Evolutionary conservation across 2,888 invertebrate genomes (phyloP), one percentile per base, ranked within the genome.

Genomic region (Psococerastis gibbosa): DNA sequence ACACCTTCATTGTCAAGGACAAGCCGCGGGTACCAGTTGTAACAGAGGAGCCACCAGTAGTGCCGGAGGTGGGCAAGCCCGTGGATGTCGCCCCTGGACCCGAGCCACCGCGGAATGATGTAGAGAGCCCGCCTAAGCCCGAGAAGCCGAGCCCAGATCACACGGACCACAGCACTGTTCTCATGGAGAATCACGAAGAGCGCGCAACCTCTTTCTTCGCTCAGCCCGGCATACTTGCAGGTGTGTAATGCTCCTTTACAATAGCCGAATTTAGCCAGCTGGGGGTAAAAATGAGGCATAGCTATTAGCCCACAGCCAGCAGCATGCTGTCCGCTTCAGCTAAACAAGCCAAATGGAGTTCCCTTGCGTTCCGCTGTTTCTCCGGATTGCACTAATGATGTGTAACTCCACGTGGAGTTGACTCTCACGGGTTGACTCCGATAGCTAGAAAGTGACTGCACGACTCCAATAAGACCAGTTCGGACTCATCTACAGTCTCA

Each of bases 221-320:
- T 54, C 89, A 89, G 67, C 89, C 89, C 32, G 89, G 88, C 63
- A 88, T 89, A 52, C 71, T 89, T 57, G 89, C 88, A 63, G 89
- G 89, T 89, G 59, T 58, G 61, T 57, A 43, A 42, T 31, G 20
- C 32, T 17, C 2, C 6, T 9, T n/a, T 41, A 32, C 42, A 42
- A 8, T 9, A 15, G 11, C 17, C 20, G 11, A 15, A 16, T 4
- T 3, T 4, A 22, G 11, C 15, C 11, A 20, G n/a, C 20, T 32
- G 11, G 3, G 18, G 11, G n/a, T 11, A 27, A 11, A 45, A 15
- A 44, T 45, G 9, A 22, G n/a, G n/a, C 9, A 31, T 11, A n/a
- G n/a, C n/a, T n/a, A n/a, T n/a, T n/a, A n/a, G n/a, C n/a, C n/a
- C n/a, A n/a, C n/a, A n/a, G n/a, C n/a, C n/a, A n/a, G n/a, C n/a